Evolutionary conservation across 2,888 invertebrate species (phyloP), one percentile per base, ranked within the genome.

Genomic region (Pilophorus perplexus): DNA sequence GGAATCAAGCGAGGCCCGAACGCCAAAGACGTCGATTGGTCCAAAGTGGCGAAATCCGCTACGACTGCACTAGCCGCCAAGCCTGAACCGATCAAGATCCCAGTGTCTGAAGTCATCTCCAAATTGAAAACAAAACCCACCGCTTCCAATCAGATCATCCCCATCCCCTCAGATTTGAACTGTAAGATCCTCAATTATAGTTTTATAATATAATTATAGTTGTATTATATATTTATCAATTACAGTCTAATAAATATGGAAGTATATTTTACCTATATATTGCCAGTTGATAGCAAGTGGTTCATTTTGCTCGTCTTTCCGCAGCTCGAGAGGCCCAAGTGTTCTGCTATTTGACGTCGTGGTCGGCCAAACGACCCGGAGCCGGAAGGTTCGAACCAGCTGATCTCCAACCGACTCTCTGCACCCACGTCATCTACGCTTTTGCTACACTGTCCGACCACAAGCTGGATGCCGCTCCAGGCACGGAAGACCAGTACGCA

Each of bases 291-390:
- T n/a, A n/a, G n/a, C n/a, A n/a, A n/a, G 42, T 42, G 16, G n/a
- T 18, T 50, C 3, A 50, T 16, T 46, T 14, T 10, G 33, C 33
- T 33, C 33, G 12, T 12, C 10, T 48, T 22, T 20, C 1, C 8
- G 1, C 78, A 93, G 93, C 84, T 72, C 87, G 92, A 42, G 87
- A 88, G 54, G 88, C 92, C 0, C 90, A 91, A 79, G 87, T 93
- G 2, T 88, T 96, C 74, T 98, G 98, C 78, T 97, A 97, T 78
- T 83, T 95, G 77, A 96, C 97, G 1, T 96, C 92, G 73, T 98
- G 97, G 96, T 93, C 96, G 0, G 86, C 90, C 69, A 95, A 95
- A 77, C 83, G 96, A 62, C 90, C 90, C 0, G 91, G 92, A 64
- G 83, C 85, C 2, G 95, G 93, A 10, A 89, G 89, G 75, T 97